Evolutionary conservation across 2,888 invertebrate genomes (phyloP), one percentile per base, ranked within the genome.

Genomic region (Apodemia duryi): DNA sequence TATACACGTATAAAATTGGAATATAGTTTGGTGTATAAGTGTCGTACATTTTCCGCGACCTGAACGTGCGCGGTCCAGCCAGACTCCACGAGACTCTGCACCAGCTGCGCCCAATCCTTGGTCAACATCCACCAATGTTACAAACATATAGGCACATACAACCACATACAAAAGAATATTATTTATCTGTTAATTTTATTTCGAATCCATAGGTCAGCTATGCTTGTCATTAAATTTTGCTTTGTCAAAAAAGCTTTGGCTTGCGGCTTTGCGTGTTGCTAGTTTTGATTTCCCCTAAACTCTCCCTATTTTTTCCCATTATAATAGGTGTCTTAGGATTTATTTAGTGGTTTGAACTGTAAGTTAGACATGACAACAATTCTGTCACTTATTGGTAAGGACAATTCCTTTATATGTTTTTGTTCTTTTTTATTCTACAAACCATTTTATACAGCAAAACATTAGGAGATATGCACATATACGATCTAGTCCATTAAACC

Each of bases 31-130:
- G 62, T 62, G 43, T 43, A 62, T 62, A 43, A 46, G 83, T 85
- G 88, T 81, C 89, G 91, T 91, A 90, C 91, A 85, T 90, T 89
- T 78, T 89, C 91, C 83, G 86, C 94, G 94, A 96, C 95, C 93
- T 95, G 95, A 82, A 95, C 95, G 93, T 95, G 95, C 94, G 95
- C 95, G 90, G 95, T 95, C 94, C 95, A 95, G 91, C 95, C 95
- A 82, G 95, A 95, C 93, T 96, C 96, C 93, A 96, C 94, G 89
- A 96, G 95, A 91, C 95, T 95, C 93, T 96, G 95, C 92, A 96
- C 95, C 94, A 96, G 92, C 93, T 96, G 95, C 93, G 95, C 95
- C 96, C 96, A 96, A 93, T 96, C 96, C 96, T 96, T 93, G 80
- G 82, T 81, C 86, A 87, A 88, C 88, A 88, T 86, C 88, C 86